Percentiles rank a stretch among this genome's conserved stretches.
Conservation (phyloP, 2,797 vertebrate species). For the Geotria australis region DNA sequence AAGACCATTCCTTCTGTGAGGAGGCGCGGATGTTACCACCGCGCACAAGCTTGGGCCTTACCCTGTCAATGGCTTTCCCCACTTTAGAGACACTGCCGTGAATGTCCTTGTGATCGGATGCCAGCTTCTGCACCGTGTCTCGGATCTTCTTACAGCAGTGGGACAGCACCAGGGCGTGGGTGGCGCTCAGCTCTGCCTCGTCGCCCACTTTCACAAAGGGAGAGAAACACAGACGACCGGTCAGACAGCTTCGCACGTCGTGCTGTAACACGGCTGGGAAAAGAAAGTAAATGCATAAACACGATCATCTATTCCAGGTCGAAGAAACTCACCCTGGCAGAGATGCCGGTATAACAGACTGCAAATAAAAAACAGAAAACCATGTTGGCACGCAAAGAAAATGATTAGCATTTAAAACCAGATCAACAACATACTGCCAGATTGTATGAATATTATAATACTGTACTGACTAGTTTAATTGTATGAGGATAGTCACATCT, state of each 20-base stretch:
- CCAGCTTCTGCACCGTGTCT: constrained; percentile 38
- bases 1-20: no score
- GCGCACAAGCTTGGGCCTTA: constrained; percentile 5
- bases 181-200: constrained; percentile 32
- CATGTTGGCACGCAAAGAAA: no score
- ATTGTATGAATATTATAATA: no score
- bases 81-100: constrained; percentile 40
- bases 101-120: constrained; percentile 38
- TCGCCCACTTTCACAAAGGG: constrained; percentile 12
- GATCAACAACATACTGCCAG: no score
- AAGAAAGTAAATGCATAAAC: background rate
- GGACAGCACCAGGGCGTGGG: constrained; percentile 33
- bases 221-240: background rate
- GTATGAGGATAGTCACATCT: no score
- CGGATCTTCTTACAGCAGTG: constrained; percentile 44
- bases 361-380: no score
- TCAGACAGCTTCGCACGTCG: background rate
- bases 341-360: no score
- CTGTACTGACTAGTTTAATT: no score
- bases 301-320: no score
- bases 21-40: no score
- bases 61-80: constrained; percentile 46
- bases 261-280: constrained; percentile 19
- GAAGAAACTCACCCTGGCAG: no score
- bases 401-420: no score